Evolutionary conservation across 2,113 vertebrate genomes (phyloP), one percentile per base, ranked within the genome.

Genomic region (Zeus faber): DNA sequence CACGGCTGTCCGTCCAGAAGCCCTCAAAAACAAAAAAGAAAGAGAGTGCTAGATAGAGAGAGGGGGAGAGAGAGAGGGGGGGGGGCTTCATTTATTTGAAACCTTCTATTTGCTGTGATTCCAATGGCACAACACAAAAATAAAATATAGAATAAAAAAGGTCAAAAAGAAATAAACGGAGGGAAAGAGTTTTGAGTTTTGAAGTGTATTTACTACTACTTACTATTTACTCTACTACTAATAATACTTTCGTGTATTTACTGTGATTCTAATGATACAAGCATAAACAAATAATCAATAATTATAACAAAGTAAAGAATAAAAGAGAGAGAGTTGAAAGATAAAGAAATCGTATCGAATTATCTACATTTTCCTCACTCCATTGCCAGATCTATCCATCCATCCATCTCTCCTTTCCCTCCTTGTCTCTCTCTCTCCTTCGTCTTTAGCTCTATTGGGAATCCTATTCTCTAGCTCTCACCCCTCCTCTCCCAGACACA

Each of bases 241-340:
- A n/a, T n/a, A n/a, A n/a, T n/a, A n/a, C n/a, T n/a, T n/a, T n/a
- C n/a, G n/a, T n/a, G n/a, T n/a, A n/a, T n/a, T n/a, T n/a, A n/a
- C n/a, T n/a, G n/a, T n/a, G n/a, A n/a, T n/a, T n/a, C n/a, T n/a
- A n/a, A n/a, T n/a, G n/a, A n/a, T n/a, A n/a, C n/a, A n/a, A n/a
- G n/a, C n/a, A n/a, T n/a, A n/a, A n/a, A n/a, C n/a, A n/a, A n/a
- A n/a, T 6, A 13, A 35, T 11, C 9, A 35, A 9, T 9, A 11
- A 2, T 6, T 35, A 13, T 76, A 81, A 78, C 80, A 70, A 70
- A 47, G 47, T 48, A 22, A 47, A 67, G 60, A 35, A 55, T 61
- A 62, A 70, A 71, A 21, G 49, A 21, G 65, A 61, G 65, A 61
- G 67, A 77, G 67, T 66, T 80, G 69, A 66, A 57, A 69, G 41